phyloP scores from a whole-genome alignment of 1,140 invertebrate genomes.

The Zaprionus gabonicus region DNA sequence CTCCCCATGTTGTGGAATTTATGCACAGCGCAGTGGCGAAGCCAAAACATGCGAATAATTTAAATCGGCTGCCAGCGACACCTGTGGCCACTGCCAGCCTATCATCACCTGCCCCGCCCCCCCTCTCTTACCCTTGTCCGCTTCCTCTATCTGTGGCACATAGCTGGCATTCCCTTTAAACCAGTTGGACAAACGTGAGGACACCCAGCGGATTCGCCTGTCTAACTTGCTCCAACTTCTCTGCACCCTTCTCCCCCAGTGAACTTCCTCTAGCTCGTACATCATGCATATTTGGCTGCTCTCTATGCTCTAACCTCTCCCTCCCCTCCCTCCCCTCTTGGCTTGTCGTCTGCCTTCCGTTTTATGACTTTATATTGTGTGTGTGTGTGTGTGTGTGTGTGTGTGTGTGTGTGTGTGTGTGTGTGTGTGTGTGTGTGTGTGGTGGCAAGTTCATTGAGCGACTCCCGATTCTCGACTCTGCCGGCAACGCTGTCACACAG shows the following conservation, averaged over 20 bases:
- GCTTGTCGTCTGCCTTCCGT: conserved; percentile 3
- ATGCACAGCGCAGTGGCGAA: conserved; percentile 39
- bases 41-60: conserved; percentile 65
- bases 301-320: conserved; percentile 18
- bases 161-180: conserved; percentile 1
- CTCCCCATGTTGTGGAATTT: conserved; percentile 44
- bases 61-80: conserved; percentile 63
- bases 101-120: conserved; percentile 24
- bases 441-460: conserved; percentile 4
- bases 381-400: neutral
- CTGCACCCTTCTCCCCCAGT: neutral
- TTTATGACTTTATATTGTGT: conserved; percentile 8
- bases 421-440: no score
- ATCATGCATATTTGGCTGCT: conserved; percentile 60
- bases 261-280: conserved; percentile 26
- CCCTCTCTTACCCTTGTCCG: neutral
- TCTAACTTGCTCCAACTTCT: neutral
- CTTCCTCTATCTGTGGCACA: neutral
- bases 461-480: conserved; percentile 21
- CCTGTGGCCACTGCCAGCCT: conserved; percentile 54
- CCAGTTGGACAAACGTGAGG: neutral
- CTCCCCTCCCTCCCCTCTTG: neutral
- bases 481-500: conserved; percentile 45
- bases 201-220: neutral
- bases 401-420: neutral